Conservation (phyloP, 2,113 vertebrate species). For the Triplophysa rosa region DNA sequence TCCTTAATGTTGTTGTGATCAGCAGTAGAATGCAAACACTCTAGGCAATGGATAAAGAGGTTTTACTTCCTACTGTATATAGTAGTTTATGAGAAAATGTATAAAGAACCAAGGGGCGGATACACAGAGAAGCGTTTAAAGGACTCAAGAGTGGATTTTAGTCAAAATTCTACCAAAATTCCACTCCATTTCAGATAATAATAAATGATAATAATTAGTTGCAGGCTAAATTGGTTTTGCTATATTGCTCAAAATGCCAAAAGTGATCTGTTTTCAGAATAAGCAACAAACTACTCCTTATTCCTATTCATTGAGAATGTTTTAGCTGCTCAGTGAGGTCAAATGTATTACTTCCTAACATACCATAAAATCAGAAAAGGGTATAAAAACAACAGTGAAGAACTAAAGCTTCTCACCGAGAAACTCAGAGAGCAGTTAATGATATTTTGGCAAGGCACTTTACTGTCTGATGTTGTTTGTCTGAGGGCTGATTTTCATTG, state of each 20-base stretch:
- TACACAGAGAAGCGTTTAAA: no score
- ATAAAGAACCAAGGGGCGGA: no score
- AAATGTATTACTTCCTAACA: background rate
- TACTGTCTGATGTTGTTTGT: background rate
- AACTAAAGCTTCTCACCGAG: background rate
- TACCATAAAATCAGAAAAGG: background rate
- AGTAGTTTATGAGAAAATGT: no score
- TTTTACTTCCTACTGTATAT: no score
- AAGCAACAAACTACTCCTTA: background rate
- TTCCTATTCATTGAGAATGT: background rate
- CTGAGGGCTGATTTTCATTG: background rate
- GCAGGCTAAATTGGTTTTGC: no score
- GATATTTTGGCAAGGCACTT: background rate
- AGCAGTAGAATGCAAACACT: no score
- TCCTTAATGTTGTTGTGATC: background rate
- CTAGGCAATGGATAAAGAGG: no score
- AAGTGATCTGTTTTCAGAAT: background rate
- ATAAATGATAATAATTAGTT: no score
- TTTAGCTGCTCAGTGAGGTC: slow-evolving; percentile 2
- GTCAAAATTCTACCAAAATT: no score
- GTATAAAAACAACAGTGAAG: background rate
- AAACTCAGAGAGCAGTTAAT: background rate
- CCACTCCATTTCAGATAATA: no score
- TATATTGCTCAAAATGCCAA: background rate
- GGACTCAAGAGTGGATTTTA: no score